phyloP scores from a whole-genome alignment of 2,888 invertebrate species.

The Tetragnatha montana region DNA sequence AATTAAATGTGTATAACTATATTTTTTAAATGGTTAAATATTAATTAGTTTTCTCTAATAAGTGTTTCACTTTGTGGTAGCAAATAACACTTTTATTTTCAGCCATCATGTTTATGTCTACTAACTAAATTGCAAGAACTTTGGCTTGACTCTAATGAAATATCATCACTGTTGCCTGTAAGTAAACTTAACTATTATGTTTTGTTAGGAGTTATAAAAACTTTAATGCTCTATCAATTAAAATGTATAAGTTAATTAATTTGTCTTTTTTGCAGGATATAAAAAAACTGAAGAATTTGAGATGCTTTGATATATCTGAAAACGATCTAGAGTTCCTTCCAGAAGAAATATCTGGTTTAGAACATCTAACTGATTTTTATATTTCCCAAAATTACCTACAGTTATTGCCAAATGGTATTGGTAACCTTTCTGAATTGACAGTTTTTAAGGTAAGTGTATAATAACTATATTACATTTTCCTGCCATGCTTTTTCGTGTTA shows the following conservation, averaged over 20 bases:
- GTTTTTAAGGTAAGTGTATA: conserved; percentile 84
- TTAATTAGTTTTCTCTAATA: too few relatives aligned
- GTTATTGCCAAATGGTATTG: conserved; percentile 92
- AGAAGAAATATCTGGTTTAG: conserved; percentile 93
- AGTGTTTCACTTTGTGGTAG: neutral
- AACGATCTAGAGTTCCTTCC: conserved; percentile 95
- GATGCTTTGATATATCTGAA: conserved; percentile 97
- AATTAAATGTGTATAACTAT: neutral
- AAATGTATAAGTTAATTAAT: neutral
- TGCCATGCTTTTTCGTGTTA: neutral
- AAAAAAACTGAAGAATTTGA: conserved; percentile 89
- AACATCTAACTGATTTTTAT: conserved; percentile 93
- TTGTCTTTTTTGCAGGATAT: conserved; percentile 81
- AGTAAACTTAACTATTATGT: conserved; percentile 69
- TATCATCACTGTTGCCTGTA: conserved; percentile 90
- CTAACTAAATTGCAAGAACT: conserved; percentile 94
- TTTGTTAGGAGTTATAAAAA: neutral
- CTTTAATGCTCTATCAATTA: neutral
- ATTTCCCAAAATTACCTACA: conserved; percentile 97
- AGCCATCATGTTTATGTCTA: conserved; percentile 95
- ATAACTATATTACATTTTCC: too few relatives aligned
- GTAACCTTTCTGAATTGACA: conserved; percentile 90
- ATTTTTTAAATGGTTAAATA: too few relatives aligned
- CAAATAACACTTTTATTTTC: conserved; percentile 74
- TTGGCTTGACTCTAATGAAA: conserved; percentile 98